Evolutionary conservation across 2,797 vertebrate species (phyloP).

Genomic region (Florisuga fusca): DNA sequence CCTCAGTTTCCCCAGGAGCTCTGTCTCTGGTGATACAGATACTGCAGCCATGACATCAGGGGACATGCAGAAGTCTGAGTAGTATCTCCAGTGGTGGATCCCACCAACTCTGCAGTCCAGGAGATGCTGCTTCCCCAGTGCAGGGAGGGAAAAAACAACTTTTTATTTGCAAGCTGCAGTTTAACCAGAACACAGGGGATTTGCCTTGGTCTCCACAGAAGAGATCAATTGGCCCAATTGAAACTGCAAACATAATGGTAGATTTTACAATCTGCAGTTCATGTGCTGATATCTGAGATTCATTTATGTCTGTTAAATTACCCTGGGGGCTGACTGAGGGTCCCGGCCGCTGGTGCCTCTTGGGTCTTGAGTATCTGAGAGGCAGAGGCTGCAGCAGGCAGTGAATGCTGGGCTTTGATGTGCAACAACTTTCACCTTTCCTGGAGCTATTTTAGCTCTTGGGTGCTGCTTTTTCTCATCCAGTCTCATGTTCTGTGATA

Average conservation of each 20-base stretch:
- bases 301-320: background rate
- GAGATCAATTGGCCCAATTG: accelerated
- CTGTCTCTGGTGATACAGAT: background rate
- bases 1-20: background rate
- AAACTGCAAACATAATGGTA: accelerated
- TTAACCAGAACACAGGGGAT: background rate
- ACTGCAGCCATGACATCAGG: background rate
- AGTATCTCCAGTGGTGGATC: background rate
- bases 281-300: background rate
- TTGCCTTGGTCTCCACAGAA: accelerated
- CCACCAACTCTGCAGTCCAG: background rate
- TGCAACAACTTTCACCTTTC: background rate
- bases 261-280: background rate
- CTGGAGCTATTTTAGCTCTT: background rate
- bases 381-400: background rate
- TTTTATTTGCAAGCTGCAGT: background rate
- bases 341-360: background rate
- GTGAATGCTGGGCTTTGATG: background rate
- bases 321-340: background rate
- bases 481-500: background rate
- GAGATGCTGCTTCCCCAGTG: background rate
- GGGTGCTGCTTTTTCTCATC: background rate
- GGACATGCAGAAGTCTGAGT: background rate
- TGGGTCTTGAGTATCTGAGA: background rate
- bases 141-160: background rate